phyloP scores from a whole-genome alignment of 2,113 vertebrate genomes.

The Caloenas nicobarica region DNA sequence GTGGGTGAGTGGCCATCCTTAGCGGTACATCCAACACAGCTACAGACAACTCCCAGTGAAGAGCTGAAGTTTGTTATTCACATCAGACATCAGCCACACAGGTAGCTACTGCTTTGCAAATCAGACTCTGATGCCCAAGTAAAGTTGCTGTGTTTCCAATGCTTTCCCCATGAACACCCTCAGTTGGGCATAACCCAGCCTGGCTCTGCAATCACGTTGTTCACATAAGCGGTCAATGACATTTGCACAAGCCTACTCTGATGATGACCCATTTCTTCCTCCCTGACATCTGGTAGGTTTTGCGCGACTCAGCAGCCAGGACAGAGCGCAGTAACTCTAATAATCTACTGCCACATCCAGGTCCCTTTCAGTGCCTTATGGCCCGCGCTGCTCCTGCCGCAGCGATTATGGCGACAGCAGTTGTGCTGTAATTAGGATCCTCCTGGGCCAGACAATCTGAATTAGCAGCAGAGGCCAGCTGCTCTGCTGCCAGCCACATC shows the following conservation, averaged over 20 bases:
- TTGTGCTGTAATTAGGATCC: constrained; percentile 73
- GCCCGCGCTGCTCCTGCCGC: constrained; percentile 58
- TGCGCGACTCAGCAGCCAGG: background rate
- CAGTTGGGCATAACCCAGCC: background rate
- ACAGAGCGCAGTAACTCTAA: constrained; percentile 10
- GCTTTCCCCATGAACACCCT: background rate
- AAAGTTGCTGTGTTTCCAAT: background rate
- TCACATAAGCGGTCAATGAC: background rate
- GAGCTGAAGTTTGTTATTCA: background rate
- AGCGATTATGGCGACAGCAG: constrained; percentile 68
- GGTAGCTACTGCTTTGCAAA: background rate
- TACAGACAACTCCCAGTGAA: background rate
- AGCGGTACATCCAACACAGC: background rate
- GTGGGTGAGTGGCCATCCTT: background rate
- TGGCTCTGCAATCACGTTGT: background rate
- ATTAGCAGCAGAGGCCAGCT: constrained; percentile 63
- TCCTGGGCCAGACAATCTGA: constrained; percentile 70
- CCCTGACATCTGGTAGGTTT: constrained; percentile 62
- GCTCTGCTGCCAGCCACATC: constrained; percentile 61
- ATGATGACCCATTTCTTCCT: constrained; percentile 41
- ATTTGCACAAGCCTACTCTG: background rate
- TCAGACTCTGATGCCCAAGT: background rate
- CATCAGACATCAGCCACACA: background rate
- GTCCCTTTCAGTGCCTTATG: constrained; percentile 47
- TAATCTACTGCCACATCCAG: constrained; percentile 48